Conservation (phyloP, 2,888 invertebrate species). For the Agrenia bidenticulata region DNA sequence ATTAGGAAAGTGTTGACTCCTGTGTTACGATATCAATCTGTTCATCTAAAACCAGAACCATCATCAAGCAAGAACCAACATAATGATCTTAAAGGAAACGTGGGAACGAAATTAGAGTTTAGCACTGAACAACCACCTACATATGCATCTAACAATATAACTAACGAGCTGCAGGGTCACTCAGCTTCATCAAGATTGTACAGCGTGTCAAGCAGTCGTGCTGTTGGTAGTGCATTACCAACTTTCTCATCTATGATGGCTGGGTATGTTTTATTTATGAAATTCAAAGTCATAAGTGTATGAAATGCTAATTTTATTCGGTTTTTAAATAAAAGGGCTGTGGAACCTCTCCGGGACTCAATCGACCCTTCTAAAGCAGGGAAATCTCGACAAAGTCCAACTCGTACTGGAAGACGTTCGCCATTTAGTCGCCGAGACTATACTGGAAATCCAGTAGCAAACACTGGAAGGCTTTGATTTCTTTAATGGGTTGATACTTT, state of each 20-base stretch:
- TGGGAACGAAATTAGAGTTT: neutral
- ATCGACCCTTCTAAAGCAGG: too few species aligned
- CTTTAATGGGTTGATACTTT: too few species aligned
- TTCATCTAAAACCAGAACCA: neutral
- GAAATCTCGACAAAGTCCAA: neutral
- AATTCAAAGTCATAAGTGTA: too few species aligned
- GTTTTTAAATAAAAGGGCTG: too few species aligned
- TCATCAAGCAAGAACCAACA: neutral
- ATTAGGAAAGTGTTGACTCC: constrained; percentile 31
- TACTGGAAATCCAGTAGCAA: constrained; percentile 29
- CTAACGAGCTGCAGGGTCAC: too few species aligned
- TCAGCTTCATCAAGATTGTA: too few species aligned
- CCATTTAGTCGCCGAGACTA: constrained; percentile 39
- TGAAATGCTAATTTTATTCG: too few species aligned
- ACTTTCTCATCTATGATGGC: neutral
- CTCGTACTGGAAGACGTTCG: constrained; percentile 26
- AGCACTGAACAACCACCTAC: neutral
- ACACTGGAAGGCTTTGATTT: neutral
- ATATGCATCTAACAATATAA: neutral
- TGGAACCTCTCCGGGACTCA: too few species aligned
- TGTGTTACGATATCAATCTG: constrained; percentile 6
- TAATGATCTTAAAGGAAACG: neutral
- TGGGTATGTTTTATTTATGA: neutral
- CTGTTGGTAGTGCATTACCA: constrained; percentile 22
- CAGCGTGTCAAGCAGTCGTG: neutral